Conservation (phyloP, 2,113 vertebrate species). For the Neodon shergylaensis region DNA sequence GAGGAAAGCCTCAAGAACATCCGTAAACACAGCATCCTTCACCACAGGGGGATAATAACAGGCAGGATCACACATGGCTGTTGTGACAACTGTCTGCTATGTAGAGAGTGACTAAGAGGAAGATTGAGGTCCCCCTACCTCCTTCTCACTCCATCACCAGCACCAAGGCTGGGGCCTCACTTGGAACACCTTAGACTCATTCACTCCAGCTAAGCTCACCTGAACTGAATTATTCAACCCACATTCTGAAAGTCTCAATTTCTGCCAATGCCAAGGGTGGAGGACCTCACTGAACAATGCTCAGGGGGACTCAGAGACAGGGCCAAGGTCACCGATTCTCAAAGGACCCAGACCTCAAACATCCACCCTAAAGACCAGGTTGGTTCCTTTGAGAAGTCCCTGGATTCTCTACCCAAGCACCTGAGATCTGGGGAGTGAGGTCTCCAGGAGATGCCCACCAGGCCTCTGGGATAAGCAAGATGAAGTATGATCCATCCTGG, state of each 20-base stretch:
- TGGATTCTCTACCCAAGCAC: accelerated
- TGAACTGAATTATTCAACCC: accelerated
- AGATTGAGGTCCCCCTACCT: background rate
- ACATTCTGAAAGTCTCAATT: accelerated
- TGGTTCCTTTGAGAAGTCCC: accelerated
- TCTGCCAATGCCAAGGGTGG: accelerated
- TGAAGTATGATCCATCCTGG: too few relatives aligned
- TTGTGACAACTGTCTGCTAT: background rate
- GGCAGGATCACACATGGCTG: accelerated
- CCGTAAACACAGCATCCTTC: background rate
- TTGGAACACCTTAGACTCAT: accelerated
- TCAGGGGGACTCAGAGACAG: accelerated
- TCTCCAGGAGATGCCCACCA: background rate
- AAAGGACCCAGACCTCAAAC: accelerated
- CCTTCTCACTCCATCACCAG: accelerated
- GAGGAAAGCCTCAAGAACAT: accelerated
- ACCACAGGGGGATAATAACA: too few relatives aligned
- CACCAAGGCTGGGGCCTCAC: accelerated
- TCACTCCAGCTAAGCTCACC: background rate
- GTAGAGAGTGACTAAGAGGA: background rate
- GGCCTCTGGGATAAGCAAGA: background rate
- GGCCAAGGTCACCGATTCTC: background rate
- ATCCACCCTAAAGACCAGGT: accelerated
- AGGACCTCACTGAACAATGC: accelerated
- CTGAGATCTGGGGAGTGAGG: background rate